Conservation (phyloP, 2,797 vertebrate genomes). For the Toxotes lorentzi region DNA sequence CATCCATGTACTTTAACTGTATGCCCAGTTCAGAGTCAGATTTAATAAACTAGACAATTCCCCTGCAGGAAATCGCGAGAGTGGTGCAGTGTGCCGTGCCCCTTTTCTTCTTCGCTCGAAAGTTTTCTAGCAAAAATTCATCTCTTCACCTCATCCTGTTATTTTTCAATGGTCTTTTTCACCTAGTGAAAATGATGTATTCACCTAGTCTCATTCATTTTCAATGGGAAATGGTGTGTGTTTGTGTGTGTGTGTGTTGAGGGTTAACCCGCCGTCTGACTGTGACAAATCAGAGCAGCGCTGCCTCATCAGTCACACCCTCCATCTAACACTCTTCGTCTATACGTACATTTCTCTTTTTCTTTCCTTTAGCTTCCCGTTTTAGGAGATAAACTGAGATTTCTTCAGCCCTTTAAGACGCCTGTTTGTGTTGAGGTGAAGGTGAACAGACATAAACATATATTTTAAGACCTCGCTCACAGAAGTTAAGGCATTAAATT, state of each 20-base stretch:
- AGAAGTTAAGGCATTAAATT: neutral
- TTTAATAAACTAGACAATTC: too few relatives aligned
- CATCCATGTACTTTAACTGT: neutral
- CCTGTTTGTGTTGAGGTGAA: neutral
- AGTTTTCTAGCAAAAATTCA: too few relatives aligned
- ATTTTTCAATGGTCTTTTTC: too few relatives aligned
- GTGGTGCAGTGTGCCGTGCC: too few relatives aligned
- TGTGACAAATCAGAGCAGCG: constrained; percentile 61
- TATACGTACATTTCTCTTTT: neutral
- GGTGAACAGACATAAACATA: neutral
- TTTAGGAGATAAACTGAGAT: too few relatives aligned
- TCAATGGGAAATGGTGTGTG: too few relatives aligned
- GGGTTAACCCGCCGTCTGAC: constrained; percentile 36
- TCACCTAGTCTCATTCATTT: too few relatives aligned
- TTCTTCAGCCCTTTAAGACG: neutral
- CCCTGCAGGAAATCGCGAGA: too few relatives aligned
- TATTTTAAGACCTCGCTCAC: too few relatives aligned
- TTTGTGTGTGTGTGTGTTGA: constrained; percentile 46
- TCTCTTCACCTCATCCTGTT: too few relatives aligned
- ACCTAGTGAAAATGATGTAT: too few relatives aligned
- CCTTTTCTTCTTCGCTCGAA: too few relatives aligned
- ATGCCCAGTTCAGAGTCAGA: neutral
- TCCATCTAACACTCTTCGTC: neutral
- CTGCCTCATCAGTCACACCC: constrained; percentile 62
- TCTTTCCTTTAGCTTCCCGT: neutral